Evolutionary conservation across 1,140 invertebrate species (phyloP).

Genomic region (Bombus breviceps): DNA sequence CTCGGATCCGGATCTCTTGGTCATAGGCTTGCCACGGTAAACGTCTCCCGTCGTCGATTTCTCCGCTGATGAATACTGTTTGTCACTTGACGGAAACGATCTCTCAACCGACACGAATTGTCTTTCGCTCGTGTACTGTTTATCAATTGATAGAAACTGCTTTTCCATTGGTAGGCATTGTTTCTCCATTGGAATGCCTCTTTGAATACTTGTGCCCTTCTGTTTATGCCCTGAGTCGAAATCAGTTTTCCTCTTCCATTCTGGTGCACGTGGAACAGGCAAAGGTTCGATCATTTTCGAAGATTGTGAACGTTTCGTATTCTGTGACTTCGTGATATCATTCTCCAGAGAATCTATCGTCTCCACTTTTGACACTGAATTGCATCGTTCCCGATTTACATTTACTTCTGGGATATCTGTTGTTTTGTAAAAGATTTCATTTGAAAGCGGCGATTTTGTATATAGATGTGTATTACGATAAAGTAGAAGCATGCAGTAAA

Average conservation of each 20-base stretch:
- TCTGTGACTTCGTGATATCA: constrained; percentile 52
- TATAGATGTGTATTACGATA: background rate
- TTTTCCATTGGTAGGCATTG: constrained; percentile 36
- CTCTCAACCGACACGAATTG: constrained; percentile 6
- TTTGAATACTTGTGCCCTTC: constrained; percentile 38
- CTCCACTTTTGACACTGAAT: constrained; percentile 60
- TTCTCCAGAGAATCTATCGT: constrained; percentile 37
- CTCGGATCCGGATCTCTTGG: constrained; percentile 65
- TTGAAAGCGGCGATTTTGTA: background rate
- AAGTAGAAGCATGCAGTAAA: background rate
- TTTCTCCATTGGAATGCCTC: constrained; percentile 42
- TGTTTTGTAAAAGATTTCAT: background rate
- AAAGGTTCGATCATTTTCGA: constrained; percentile 79
- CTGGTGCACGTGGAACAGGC: constrained; percentile 74
- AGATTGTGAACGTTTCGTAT: constrained; percentile 54
- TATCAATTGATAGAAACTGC: constrained; percentile 42
- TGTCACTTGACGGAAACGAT: constrained; percentile 13
- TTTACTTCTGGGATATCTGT: constrained; percentile 36
- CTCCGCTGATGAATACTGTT: constrained; percentile 42
- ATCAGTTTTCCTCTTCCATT: constrained; percentile 73
- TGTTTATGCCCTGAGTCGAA: constrained; percentile 43
- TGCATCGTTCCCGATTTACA: constrained; percentile 44
- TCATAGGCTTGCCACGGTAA: constrained; percentile 62
- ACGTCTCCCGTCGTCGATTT: constrained; percentile 17
- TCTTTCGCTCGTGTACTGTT: constrained; percentile 52